Evolutionary conservation across 2,797 vertebrate species (phyloP), one percentile per base, ranked within the genome.

Genomic region (Psittacula derbiana): DNA sequence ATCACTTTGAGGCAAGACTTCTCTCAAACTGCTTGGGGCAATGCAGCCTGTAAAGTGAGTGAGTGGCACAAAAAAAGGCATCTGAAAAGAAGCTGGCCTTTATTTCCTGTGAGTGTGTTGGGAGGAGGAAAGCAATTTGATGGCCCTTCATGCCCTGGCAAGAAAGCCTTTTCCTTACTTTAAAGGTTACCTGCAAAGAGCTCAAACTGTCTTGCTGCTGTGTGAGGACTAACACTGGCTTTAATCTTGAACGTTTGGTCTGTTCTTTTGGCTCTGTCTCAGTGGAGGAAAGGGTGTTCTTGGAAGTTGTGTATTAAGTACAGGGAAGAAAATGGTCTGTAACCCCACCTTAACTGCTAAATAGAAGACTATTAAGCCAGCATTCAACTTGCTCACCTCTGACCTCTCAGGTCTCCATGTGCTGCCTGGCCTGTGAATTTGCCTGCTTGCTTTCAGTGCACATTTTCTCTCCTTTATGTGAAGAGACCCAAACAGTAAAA

Each of bases 171-270:
- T 85, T 85, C 27, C 38, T 38, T 70, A 46, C 93, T 96, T 96
- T 92, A 96, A 96, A 96, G 91, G 73, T 92, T 92, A 72, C 70
- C 70, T 83, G 82, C 58, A 62, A 84, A 78, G 73, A 66, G 52
- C 73, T 92, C 76, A 60, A 53, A 60, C 91, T 86, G 44, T 43
- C 61, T 81, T 74, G 66, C 49, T 93, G 79, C 65, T 92, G 36
- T 81, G 70, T 94, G 88, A 91, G 85, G 38, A 75, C 82, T 82
- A 80, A 40, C 24, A 3, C 47, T 88, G 40, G 23, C 87, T 95
- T 97, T 96, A 81, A 95, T 96, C 94, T 90, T 60, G 40, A 40
- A 8, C 47, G 44, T 93, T 20, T 46, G 78, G 69, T 75, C 65
- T 92, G 43, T 79, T 88, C 66, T 74, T 72, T 67, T 89, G 57